Conservation (phyloP, 2,113 vertebrate genomes). For the Cromileptes altivelis region DNA sequence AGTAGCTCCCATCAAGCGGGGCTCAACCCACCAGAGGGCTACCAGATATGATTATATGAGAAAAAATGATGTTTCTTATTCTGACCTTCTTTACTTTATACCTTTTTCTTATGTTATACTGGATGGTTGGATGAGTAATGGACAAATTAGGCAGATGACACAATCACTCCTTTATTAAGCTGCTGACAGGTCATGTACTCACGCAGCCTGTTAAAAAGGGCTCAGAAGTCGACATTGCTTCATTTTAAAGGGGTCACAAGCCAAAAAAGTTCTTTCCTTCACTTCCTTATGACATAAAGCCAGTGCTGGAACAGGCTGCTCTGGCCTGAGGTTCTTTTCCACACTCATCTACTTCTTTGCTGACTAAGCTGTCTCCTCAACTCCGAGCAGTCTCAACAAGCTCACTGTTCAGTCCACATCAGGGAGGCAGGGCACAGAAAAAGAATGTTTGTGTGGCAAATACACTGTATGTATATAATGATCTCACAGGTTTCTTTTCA, state of each 20-base stretch:
- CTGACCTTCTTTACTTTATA: not conserved
- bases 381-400: conserved; percentile 22
- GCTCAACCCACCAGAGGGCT: too few relatives aligned
- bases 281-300: conserved; percentile 27
- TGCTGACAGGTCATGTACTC: not conserved
- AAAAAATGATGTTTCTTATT: not conserved
- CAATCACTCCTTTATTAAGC: not conserved
- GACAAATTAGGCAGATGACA: not conserved
- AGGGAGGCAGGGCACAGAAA: not conserved
- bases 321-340: conserved; percentile 7
- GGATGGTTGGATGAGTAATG: not conserved
- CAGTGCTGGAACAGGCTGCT: not conserved
- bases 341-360: conserved; percentile 18
- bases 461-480: conserved; percentile 16
- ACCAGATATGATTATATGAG: not conserved
- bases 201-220: not conserved
- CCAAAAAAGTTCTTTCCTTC: conserved; percentile 14
- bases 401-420: conserved; percentile 31
- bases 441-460: conserved; percentile 34
- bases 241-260: not conserved
- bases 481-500: conserved; percentile 52
- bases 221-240: not conserved
- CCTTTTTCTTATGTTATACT: not conserved
- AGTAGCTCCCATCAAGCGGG: not conserved
- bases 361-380: conserved; percentile 10